Base-by-base conservation (phyloP, 2,888 invertebrate genomes). In the Eupsilia transversa region DNA sequence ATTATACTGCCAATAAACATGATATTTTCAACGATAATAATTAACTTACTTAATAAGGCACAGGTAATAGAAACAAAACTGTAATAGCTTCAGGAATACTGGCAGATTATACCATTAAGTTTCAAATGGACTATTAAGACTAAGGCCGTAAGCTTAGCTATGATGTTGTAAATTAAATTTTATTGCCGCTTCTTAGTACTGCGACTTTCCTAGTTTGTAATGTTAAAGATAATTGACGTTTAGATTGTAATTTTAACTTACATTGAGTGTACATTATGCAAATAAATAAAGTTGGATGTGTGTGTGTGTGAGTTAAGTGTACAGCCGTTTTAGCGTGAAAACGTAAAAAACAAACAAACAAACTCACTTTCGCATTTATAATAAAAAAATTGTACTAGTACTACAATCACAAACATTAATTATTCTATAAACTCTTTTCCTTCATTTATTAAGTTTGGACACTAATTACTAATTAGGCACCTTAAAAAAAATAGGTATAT, bases 121-220 rank as follows among this genome's bases (percentile, higher is more conserved):
- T 74, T 69, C 9, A 74, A 83, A 70, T 81, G 35, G 66, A 10
- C 57, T 27, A 70, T 82, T 59, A 74, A 67, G 41, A n/a, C n/a
- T 27, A 20, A 73, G 9, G n/a, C n/a, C 14, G 41, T 35, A 52
- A 70, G 35, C 33, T 38, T 3, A 23, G 52, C 30, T 38, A 60
- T 72, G 60, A 35, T 33, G 41, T 56, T 60, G 52, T 82, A 33
- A 56, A 82, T 72, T 65, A 77, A 82, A 64, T 52, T 57, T 77
- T 68, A 80, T 65, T 6, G 12, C 54, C 23, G 3, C 27, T 46
- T 43, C 49, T 56, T 61, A 56, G 74, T 49, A 41, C n/a, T 73
- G 4, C 9, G 52, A 3, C 30, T 52, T n/a, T n/a, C 0, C 35
- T 73, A 23, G 54, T 49, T 17, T n/a, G 41, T 49, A 38, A 60